A percentile compares a stretch with the other conserved stretches of the same genome.
Evolutionary conservation across 2,888 invertebrate species (phyloP).

Genomic region (Latheticus oryzae): DNA sequence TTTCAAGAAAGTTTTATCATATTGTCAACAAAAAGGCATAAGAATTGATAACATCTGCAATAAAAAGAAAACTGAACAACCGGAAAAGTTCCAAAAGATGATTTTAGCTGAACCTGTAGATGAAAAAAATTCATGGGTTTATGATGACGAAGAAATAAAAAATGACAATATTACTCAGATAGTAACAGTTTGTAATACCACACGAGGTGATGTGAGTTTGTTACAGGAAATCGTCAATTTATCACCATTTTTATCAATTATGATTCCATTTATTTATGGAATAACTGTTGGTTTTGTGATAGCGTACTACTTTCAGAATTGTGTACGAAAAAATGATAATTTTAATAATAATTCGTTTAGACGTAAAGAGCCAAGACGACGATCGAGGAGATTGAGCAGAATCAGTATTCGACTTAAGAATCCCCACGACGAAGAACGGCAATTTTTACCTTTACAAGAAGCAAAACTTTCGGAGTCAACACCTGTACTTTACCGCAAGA

Average conservation of each 20-base stretch:
- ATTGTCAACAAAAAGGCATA: constrained; percentile 64
- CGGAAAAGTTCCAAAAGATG: constrained; percentile 70
- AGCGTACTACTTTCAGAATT: constrained; percentile 18
- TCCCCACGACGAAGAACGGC: constrained; percentile 29
- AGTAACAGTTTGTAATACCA: constrained; percentile 36
- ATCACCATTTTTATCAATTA: constrained; percentile 44
- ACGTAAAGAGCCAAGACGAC: too few relatives aligned
- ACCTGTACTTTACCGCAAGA: constrained; percentile 26
- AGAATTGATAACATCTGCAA: constrained; percentile 63
- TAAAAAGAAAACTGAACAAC: constrained; percentile 50
- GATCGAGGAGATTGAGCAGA: background rate
- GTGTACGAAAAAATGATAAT: constrained; percentile 12
- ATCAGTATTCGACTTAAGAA: background rate
- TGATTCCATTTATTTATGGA: constrained; percentile 39
- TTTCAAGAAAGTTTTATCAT: constrained; percentile 64
- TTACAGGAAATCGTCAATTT: constrained; percentile 46
- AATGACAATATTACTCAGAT: constrained; percentile 42
- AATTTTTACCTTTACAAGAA: constrained; percentile 24
- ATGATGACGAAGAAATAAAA: constrained; percentile 59
- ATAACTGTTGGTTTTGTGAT: constrained; percentile 37
- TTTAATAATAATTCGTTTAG: too few relatives aligned
- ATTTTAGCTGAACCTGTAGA: constrained; percentile 63
- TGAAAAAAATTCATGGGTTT: constrained; percentile 59
- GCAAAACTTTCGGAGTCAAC: constrained; percentile 37
- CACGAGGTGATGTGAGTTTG: constrained; percentile 35